Evolutionary conservation across 2,888 invertebrate species (phyloP), one percentile per base, ranked within the genome.

Genomic region (Drosophila setosimentum): DNA sequence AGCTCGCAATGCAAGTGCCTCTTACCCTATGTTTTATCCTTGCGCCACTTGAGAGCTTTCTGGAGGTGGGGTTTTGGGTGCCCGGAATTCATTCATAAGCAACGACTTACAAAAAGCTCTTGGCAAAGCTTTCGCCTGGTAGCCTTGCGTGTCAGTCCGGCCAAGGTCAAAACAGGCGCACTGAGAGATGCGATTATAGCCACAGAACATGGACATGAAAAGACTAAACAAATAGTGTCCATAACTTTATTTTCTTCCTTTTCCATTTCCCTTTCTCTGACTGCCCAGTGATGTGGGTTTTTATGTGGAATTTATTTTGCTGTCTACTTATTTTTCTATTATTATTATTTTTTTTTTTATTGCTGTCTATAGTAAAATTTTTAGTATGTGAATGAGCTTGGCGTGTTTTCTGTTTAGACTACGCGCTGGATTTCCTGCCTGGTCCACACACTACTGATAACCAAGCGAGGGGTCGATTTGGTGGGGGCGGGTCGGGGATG

Each of bases 91-190:
- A 87, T 85, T 85, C 82, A 87, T 76, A 35, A 33, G 49, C 50
- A 32, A 21, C 42, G 30, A 3, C 51, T 24, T n/a, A 27, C 33
- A 29, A 29, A 55, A 50, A 67, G 68, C 68, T 73, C 53, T 40
- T 7, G 1, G 40, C 42, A 42, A 76, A 77, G 81, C 78, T 78
- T 68, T 75, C 29, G 21, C 30, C 35, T 30, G 62, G 45, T 55
- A 59, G 68, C 67, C 67, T 78, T 87, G 68, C 65, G 62, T 61
- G 67, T 67, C 76, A 78, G 87, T 76, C 76, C 66, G 55, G 60
- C 50, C 82, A 83, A 87, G 83, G 83, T 87, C 85, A 84, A 50
- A 84, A 50, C 32, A 13, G 40, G 37, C 61, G 27, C 24, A 6
- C 18, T 55, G 55, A 40, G 53, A 60, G 48, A 63, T 51, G 54